Percentiles rank a stretch among this genome's conserved stretches.
phyloP scores from a whole-genome alignment of 2,888 invertebrate genomes.

The Asteroscopus sphinx region DNA sequence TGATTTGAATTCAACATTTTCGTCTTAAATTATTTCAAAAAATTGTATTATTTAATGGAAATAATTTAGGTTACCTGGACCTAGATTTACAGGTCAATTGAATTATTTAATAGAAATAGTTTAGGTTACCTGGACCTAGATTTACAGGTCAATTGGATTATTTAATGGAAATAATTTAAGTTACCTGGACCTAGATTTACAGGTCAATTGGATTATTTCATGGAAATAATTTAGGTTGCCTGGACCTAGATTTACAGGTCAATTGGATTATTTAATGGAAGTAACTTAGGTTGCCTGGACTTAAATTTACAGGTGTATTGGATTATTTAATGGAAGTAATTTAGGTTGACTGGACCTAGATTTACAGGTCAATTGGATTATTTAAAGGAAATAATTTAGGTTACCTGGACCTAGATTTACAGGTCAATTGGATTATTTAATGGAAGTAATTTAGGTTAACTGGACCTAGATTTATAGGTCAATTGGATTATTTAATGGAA shows the following conservation, averaged over 20 bases:
- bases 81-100: neutral
- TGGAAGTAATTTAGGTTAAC: too few species aligned
- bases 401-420: constrained; percentile 2
- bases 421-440: neutral
- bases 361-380: too few species aligned
- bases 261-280: neutral
- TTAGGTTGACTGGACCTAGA: too few species aligned
- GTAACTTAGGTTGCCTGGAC: constrained; percentile 2
- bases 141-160: too few species aligned
- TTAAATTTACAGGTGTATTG: neutral
- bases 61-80: constrained; percentile 3
- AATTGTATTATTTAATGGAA: neutral
- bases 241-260: too few species aligned
- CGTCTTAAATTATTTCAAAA: neutral
- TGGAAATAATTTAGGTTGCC: too few species aligned
- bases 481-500: too few species aligned
- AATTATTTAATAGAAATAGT: neutral
- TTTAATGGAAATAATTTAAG: neutral
- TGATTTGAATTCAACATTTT: constrained; percentile 1
- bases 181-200: constrained; percentile 2
- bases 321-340: neutral
- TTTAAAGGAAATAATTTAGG: neutral
- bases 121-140: too few species aligned
- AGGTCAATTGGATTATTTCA: neutral
- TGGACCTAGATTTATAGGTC: too few species aligned